phyloP scores from a whole-genome alignment of 1,140 invertebrate genomes.

The Drosophila jambulina region DNA sequence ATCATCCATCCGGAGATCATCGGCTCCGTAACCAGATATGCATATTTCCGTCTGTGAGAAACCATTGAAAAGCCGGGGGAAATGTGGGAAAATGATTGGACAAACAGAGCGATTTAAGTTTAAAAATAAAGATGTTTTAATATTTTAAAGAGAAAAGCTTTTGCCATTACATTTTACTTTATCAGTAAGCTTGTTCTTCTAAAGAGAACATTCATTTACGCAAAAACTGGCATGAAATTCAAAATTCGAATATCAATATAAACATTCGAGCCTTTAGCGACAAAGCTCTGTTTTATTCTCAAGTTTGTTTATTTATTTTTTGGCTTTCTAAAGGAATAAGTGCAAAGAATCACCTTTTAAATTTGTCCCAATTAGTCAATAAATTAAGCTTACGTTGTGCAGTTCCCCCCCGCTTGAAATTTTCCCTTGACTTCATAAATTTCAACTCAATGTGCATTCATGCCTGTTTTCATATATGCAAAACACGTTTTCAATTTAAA shows the following conservation, averaged over 20 bases:
- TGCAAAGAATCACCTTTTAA: background rate
- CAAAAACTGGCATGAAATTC: background rate
- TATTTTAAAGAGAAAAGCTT: background rate
- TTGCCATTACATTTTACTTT: background rate
- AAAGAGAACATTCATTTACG: background rate
- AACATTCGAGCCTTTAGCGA: background rate
- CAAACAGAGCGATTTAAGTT: background rate
- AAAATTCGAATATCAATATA: background rate
- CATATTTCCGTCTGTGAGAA: slow-evolving; percentile 30
- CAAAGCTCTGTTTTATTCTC: too few species aligned
- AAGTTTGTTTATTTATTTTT: background rate
- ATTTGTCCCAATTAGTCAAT: background rate
- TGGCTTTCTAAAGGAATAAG: background rate
- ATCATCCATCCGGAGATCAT: slow-evolving; percentile 17
- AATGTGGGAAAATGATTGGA: background rate
- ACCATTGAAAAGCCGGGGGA: slow-evolving; percentile 5
- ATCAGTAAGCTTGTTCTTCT: background rate
- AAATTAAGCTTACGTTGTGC: background rate
- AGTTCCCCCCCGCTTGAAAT: background rate
- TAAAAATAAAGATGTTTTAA: background rate
- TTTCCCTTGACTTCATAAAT: slow-evolving; percentile 8
- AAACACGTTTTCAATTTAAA: slow-evolving; percentile 78
- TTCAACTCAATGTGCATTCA: slow-evolving; percentile 40
- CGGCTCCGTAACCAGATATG: slow-evolving; percentile 34
- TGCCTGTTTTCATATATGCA: slow-evolving; percentile 62